Base-by-base conservation (phyloP, 2,797 vertebrate species). In the Notoglanidium macrostoma region DNA sequence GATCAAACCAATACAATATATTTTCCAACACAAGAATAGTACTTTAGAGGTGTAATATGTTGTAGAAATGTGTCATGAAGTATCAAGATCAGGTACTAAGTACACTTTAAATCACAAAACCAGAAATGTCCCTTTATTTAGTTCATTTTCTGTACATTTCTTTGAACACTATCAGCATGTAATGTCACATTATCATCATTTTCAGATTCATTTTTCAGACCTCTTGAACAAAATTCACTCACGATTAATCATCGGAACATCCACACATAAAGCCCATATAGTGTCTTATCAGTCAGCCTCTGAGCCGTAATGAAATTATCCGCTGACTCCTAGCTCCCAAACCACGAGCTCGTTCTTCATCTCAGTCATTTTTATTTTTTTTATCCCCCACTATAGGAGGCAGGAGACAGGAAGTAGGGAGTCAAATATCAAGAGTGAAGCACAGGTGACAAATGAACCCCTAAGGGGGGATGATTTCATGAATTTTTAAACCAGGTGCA, bases 401-500 rank as follows among this genome's bases (percentile, higher is more conserved):
- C 84, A 68, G 87, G 76, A 86, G 11, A 73, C 79, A 77, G 78
- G 81, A 68, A 89, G 86, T 29, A 87, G 57, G 63, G 78, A 85
- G 84, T 76, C 86, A 78, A 63, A 86, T 86, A 88, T 86, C 88
- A 55, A 63, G 54, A 85, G 74, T 80, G 72, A 85, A 81, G 54
- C 51, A 49, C 84, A 72, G 68, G 88, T 89, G 87, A 91, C 88
- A 89, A 90, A 90, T 83, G 85, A 90, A 78, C 35, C 87, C 85
- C 84, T 80, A 54, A 88, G 82, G 88, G 83, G 59, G 44, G 82
- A 89, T 90, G 87, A 90, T 90, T 90, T 90, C 90, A 91, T 90
- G 90, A 90, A 90, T 89, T 90, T 89, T 85, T 88, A 87, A 89
- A 89, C 85, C 90, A 89, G 90, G 90, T 89, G 87, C 83, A 55